Evolutionary conservation across 2,797 vertebrate species (phyloP).

Genomic region (Sebastes dallii): DNA sequence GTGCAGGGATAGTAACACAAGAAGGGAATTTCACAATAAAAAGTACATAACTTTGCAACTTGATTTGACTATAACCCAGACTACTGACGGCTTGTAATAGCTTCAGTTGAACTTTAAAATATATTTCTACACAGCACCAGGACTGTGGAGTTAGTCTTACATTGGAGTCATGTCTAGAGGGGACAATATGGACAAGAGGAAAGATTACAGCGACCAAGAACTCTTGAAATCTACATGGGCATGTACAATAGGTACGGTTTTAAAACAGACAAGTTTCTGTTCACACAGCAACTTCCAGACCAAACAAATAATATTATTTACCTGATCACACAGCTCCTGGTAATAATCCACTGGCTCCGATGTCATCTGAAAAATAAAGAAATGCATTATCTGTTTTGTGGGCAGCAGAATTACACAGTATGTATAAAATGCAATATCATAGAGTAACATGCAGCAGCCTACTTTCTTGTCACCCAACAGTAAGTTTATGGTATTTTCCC

Average conservation of each 20-base stretch:
- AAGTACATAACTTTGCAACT: not conserved
- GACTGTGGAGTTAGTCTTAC: not conserved
- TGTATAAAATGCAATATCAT: not conserved
- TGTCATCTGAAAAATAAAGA: not conserved
- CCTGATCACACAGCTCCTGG: not conserved
- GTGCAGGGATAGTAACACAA: not conserved
- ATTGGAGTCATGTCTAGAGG: too few species aligned
- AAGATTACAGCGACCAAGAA: not conserved
- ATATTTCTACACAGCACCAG: not conserved
- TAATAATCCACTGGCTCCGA: not conserved
- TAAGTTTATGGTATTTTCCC: conserved; percentile 3
- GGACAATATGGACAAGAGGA: not conserved
- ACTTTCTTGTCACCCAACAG: not conserved
- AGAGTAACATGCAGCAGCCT: not conserved
- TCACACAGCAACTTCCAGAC: not conserved
- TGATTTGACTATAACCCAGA: not conserved
- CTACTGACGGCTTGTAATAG: not conserved
- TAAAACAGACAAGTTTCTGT: too few species aligned
- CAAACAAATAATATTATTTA: not conserved
- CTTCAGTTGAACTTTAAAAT: not conserved
- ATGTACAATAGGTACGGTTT: too few species aligned
- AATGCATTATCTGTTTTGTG: not conserved
- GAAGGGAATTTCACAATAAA: not conserved
- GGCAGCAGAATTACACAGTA: not conserved
- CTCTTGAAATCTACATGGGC: not conserved